A percentile compares a stretch with the other conserved stretches of the same genome.
Evolutionary conservation across 2,113 vertebrate species (phyloP).

Genomic region (Rhabdomys dilectus): DNA sequence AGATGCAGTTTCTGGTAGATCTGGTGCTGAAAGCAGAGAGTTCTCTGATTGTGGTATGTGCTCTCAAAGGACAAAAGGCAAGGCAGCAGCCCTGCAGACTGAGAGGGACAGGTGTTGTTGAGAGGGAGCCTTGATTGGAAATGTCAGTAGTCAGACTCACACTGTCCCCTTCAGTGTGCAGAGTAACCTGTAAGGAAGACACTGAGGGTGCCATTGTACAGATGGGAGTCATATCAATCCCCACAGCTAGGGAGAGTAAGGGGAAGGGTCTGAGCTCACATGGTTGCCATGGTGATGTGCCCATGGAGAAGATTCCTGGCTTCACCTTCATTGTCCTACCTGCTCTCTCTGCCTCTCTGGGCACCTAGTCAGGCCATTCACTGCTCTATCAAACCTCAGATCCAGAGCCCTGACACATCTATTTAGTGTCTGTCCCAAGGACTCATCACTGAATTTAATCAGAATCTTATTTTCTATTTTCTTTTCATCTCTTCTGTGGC

Average conservation of each 20-base stretch:
- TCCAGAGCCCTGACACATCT: not conserved
- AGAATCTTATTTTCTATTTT: not conserved
- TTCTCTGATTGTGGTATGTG: not conserved
- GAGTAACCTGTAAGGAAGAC: not conserved
- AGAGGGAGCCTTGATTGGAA: not conserved
- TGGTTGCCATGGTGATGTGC: rapidly evolving
- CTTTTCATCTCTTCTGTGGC: not conserved
- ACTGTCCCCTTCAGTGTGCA: not conserved
- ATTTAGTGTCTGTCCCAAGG: not conserved
- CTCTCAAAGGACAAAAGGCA: not conserved
- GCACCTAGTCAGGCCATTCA: not conserved
- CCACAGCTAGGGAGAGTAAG: not conserved
- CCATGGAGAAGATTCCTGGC: not conserved
- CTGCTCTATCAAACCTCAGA: not conserved
- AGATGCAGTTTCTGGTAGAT: not conserved
- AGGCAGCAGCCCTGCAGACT: not conserved
- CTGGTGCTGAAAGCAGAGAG: not conserved
- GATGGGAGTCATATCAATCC: not conserved
- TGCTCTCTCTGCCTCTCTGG: not conserved
- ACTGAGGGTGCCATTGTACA: not conserved
- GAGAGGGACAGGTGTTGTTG: rapidly evolving
- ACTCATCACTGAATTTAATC: not conserved
- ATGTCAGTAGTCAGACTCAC: not conserved
- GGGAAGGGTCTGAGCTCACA: not conserved
- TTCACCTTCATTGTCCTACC: rapidly evolving